Conservation (phyloP, 2,113 vertebrate species). For the Alosa alosa region DNA sequence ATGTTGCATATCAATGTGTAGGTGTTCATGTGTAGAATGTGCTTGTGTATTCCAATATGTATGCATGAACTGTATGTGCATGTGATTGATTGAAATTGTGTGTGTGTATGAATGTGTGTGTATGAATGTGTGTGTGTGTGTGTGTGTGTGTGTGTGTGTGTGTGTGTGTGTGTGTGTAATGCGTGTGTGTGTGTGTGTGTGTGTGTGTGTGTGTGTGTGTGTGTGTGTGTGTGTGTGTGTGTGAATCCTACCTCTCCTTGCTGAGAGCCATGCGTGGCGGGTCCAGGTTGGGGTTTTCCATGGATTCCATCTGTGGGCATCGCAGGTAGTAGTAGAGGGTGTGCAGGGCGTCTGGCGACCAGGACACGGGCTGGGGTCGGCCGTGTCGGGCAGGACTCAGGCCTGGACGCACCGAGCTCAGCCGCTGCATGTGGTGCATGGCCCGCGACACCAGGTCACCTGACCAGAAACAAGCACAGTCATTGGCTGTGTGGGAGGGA, state of each 20-base stretch:
- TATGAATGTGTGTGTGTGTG: background rate
- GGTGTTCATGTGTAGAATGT: too few species aligned
- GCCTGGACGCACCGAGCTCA: conserved; percentile 80
- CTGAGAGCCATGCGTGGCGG: conserved; percentile 92
- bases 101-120: background rate
- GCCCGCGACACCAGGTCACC: conserved; percentile 95
- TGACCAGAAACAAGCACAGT: conserved; percentile 50
- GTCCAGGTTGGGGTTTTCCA: conserved; percentile 99
- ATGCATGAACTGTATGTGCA: background rate
- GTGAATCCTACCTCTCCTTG: conserved; percentile 85
- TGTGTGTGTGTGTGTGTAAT: background rate
- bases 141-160: background rate
- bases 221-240: background rate
- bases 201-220: background rate
- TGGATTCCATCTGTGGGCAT: conserved; percentile 97
- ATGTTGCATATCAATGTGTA: too few species aligned
- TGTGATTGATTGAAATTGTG: background rate
- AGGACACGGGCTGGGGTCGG: conserved; percentile 88
- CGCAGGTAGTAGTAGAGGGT: conserved; percentile 98
- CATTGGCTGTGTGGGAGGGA: background rate
- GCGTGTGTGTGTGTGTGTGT: background rate
- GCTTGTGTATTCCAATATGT: too few species aligned
- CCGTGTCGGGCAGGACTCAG: conserved; percentile 84
- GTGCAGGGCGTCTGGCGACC: conserved; percentile 95
- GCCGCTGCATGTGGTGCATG: conserved; percentile 98